These are phyloP conservation scores for Argyrosomus japonicus DNA, from an alignment of 2,113 vertebrate species.

Conservation along the genomic window DNA sequence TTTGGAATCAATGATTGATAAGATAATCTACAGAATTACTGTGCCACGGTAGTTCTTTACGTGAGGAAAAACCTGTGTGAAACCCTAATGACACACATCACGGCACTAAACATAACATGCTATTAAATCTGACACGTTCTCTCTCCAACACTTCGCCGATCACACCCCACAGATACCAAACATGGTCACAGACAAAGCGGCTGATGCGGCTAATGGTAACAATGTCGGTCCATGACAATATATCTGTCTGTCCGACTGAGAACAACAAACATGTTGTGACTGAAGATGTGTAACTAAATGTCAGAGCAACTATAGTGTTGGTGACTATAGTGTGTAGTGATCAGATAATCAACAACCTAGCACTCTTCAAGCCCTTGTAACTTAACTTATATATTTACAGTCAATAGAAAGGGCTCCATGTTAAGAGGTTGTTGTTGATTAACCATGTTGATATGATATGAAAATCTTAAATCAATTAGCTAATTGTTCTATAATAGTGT, in stretches of 20 bases:
- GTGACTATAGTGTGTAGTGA: too few species aligned
- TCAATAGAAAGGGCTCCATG: background rate
- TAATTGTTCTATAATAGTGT: background rate
- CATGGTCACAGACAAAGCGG: slow-evolving; percentile 72
- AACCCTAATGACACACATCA: slow-evolving; percentile 38
- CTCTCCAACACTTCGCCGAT: slow-evolving; percentile 60
- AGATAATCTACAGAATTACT: background rate
- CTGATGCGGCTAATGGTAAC: slow-evolving; percentile 39
- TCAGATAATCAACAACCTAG: background rate
- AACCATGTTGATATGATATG: background rate
- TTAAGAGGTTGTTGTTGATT: background rate
- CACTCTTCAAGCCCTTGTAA: background rate
- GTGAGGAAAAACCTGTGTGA: slow-evolving; percentile 2
- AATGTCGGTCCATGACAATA: slow-evolving; percentile 42
- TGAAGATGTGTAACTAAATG: background rate
- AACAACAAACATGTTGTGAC: background rate
- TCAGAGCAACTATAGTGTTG: slow-evolving; percentile 1
- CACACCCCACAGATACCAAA: slow-evolving; percentile 74
- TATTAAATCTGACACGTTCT: slow-evolving; percentile 60
- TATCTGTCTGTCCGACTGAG: slow-evolving; percentile 2
- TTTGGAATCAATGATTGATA: background rate
- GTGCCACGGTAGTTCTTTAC: background rate
- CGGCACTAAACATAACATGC: slow-evolving; percentile 47
- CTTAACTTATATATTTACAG: background rate
- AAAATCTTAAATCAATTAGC: background rate